Evolutionary conservation across 2,888 invertebrate species (phyloP), one percentile per base, ranked within the genome.

Genomic region (Mamestra brassicae): DNA sequence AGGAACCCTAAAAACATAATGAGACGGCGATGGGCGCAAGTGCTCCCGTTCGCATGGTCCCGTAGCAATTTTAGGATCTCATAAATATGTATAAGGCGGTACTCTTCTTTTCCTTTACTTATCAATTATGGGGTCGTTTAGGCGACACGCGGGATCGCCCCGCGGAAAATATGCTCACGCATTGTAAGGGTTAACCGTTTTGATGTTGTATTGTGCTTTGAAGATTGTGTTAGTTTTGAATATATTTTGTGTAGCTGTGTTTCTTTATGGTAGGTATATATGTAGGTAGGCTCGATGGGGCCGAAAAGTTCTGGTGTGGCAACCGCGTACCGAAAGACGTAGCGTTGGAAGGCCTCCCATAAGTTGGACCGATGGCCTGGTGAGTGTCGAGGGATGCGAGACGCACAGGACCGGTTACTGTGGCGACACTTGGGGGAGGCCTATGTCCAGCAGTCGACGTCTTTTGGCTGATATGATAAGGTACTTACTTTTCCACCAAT

Each of bases 71-170:
- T 95, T 90, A 93, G 93, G 92, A 90, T 88, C 95, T 96, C 96
- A 96, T 96, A 96, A 95, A 96, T 96, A 96, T 96, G 95, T 96
- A 96, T 96, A 92, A 93, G 94, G 93, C 92, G 93, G 94, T 92
- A 89, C 90, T 94, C 94, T 96, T 96, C 95, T 96, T 96, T 96
- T 96, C 95, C 96, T 96, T 95, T 95, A 95, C 96, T 96, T 96
- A 96, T 95, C 96, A 97, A 97, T 97, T 96, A 96, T 94, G 93
- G 94, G 95, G 93, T 92, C 95, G 94, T 96, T 96, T 95, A 94
- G 93, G 90, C 92, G 93, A 94, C 95, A 92, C 92, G 90, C 89
- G 92, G 92, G 92, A 91, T 91, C 91, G 86, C 88, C 90, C 89
- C 90, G 85, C 89, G 91, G 92, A 90, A 92, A 92, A 93, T 92